Evolutionary conservation across 2,888 invertebrate species (phyloP).

Genomic region (Aleiodes leptofemur): DNA sequence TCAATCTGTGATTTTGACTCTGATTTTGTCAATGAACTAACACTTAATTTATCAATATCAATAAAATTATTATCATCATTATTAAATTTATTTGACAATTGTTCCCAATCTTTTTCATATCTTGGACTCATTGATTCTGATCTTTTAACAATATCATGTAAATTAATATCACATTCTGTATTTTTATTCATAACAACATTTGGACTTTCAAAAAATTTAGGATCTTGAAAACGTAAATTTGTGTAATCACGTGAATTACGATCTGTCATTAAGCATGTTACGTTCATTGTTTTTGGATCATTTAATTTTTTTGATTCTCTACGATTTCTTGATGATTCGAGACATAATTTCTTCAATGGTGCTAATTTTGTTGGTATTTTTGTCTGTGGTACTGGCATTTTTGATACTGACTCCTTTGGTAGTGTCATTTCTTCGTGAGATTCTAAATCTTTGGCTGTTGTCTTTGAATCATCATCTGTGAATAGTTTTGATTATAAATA

Average conservation of each 20-base stretch:
- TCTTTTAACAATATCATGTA: constrained; percentile 77
- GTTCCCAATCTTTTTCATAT: constrained; percentile 77
- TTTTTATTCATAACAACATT: constrained; percentile 61
- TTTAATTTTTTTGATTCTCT: constrained; percentile 47
- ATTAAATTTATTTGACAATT: constrained; percentile 67
- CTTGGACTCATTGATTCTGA: constrained; percentile 76
- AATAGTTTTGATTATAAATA: constrained; percentile 41
- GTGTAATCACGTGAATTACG: constrained; percentile 70
- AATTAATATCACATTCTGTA: constrained; percentile 76
- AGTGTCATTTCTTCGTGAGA: constrained; percentile 67
- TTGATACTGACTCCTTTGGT: constrained; percentile 62
- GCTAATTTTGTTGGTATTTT: constrained; percentile 70
- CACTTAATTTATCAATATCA: constrained; percentile 71
- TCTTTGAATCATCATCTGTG: constrained; percentile 75
- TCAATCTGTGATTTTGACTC: constrained; percentile 56
- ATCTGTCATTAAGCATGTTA: constrained; percentile 60
- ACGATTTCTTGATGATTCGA: constrained; percentile 50
- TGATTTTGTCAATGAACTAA: constrained; percentile 60
- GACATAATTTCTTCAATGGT: constrained; percentile 63
- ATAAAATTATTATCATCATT: constrained; percentile 72
- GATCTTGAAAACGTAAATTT: constrained; percentile 70
- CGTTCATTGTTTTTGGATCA: constrained; percentile 56
- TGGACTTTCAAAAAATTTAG: constrained; percentile 71
- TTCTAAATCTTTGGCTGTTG: constrained; percentile 72
- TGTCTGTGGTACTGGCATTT: constrained; percentile 55